These are phyloP conservation scores for Thamnophis sirtalis DNA, from an alignment of 2,113 vertebrate genomes.

Conservation along the genomic window DNA sequence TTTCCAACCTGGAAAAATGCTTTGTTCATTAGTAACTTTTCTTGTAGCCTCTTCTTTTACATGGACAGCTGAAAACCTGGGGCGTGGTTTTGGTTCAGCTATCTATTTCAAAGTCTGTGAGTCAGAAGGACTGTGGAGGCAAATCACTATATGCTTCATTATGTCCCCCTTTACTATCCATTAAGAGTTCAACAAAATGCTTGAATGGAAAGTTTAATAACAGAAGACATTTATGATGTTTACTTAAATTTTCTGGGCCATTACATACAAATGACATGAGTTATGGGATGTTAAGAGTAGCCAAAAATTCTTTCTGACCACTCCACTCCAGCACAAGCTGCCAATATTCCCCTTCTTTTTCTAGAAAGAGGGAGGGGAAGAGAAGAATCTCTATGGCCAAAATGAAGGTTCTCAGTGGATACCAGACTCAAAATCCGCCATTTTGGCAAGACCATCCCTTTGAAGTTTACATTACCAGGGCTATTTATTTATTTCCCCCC, in stretches of 20 bases:
- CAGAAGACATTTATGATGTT: slow-evolving; percentile 83
- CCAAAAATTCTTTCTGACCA: slow-evolving; percentile 77
- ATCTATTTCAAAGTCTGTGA: slow-evolving; percentile 45
- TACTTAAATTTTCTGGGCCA: slow-evolving; percentile 79
- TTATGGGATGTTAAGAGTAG: slow-evolving; percentile 75
- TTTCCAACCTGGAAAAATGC: slow-evolving; percentile 46
- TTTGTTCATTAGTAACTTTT: slow-evolving; percentile 45
- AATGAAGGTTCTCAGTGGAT: slow-evolving; percentile 72
- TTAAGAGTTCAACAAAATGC: slow-evolving; percentile 75
- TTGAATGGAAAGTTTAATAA: slow-evolving; percentile 78
- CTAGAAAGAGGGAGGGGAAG: slow-evolving; percentile 37
- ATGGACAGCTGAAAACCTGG: slow-evolving; percentile 6
- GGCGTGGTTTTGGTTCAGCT: slow-evolving; percentile 19
- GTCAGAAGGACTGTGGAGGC: slow-evolving; percentile 38
- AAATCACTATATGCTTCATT: slow-evolving; percentile 35
- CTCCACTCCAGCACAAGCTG: slow-evolving; percentile 68
- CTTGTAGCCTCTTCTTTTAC: slow-evolving; percentile 21
- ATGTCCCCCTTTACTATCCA: slow-evolving; percentile 62
- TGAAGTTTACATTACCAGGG: slow-evolving; percentile 83
- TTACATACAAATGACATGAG: slow-evolving; percentile 74
- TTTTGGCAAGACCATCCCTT: slow-evolving; percentile 77
- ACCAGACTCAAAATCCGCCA: slow-evolving; percentile 67
- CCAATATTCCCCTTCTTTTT: slow-evolving; percentile 62
- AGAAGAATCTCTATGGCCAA: slow-evolving; percentile 65
- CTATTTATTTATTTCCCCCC: slow-evolving; percentile 86